Evolutionary conservation across 2,797 vertebrate genomes (phyloP).

Genomic region (Cyprinodon diabolis): DNA sequence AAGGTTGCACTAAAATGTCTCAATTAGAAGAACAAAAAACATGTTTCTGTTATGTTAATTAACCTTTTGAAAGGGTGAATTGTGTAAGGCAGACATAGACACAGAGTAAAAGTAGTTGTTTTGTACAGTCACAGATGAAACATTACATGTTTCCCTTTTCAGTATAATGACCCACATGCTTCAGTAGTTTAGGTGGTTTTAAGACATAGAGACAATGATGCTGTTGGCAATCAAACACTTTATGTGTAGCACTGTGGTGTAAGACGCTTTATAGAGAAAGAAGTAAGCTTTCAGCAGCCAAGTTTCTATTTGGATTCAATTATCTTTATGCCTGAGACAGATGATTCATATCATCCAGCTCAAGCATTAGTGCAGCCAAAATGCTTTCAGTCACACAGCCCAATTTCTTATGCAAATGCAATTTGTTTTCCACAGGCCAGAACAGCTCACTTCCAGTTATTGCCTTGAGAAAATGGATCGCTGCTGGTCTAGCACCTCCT

Average conservation of each 20-base stretch:
- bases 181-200: not conserved
- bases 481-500: not conserved
- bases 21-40: not conserved
- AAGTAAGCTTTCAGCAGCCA: not conserved
- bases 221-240: not conserved
- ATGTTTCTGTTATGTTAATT: not conserved
- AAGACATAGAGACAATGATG: not conserved
- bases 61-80: not conserved
- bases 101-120: not conserved
- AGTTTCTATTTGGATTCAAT: constrained; percentile 5
- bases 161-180: not conserved
- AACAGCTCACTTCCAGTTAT: not conserved
- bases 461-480: not conserved
- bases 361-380: constrained; percentile 1
- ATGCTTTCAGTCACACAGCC: not conserved
- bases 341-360: constrained; percentile 3
- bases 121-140: not conserved
- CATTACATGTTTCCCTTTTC: not conserved
- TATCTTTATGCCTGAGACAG: not conserved
- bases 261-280: not conserved
- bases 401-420: constrained; percentile 6
- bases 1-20: not conserved
- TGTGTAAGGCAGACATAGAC: not conserved
- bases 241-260: not conserved
- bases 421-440: not conserved